Percentiles rank a stretch among this genome's conserved stretches.
These are phyloP conservation scores for Drosophila micromelanica DNA, from an alignment of 1,140 invertebrate genomes.

Conservation along the genomic window DNA sequence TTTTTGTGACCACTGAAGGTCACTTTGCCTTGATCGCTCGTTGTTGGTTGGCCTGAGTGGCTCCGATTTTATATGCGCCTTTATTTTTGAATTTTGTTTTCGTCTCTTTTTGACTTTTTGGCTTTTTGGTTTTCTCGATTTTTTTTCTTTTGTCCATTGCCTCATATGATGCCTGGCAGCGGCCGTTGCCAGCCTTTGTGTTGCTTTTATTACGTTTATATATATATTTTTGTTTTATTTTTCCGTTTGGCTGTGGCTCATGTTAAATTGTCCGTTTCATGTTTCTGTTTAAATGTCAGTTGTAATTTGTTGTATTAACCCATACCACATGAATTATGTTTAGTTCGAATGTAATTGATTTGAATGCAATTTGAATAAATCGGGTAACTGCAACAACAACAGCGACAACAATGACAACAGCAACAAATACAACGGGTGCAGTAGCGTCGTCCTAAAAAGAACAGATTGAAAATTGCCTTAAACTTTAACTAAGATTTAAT, in stretches of 20 bases:
- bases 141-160: constrained; percentile 37
- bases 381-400: constrained; percentile 48
- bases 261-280: constrained; percentile 82
- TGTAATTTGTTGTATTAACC: constrained; percentile 83
- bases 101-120: constrained; percentile 54
- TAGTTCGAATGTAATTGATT: constrained; percentile 83
- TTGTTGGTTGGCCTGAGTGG: constrained; percentile 58
- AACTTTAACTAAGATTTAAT: constrained; percentile 73
- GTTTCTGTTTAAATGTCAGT: constrained; percentile 82
- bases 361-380: constrained; percentile 81
- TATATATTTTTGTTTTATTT: constrained; percentile 23
- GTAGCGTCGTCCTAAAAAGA: constrained; percentile 58
- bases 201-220: constrained; percentile 29
- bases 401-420: constrained; percentile 52
- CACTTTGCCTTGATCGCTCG: constrained; percentile 60
- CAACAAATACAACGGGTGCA: constrained; percentile 65
- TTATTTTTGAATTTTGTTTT: constrained; percentile 63
- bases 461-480: constrained; percentile 72
- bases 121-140: constrained; percentile 30
- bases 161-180: constrained; percentile 68
- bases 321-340: constrained; percentile 82
- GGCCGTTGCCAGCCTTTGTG: constrained; percentile 47
- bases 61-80: constrained; percentile 68
- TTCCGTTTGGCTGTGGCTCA: constrained; percentile 53
- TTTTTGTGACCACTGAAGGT: constrained; percentile 71